Conservation (phyloP, 1,140 invertebrate genomes). For the Nephotettix cincticeps region DNA sequence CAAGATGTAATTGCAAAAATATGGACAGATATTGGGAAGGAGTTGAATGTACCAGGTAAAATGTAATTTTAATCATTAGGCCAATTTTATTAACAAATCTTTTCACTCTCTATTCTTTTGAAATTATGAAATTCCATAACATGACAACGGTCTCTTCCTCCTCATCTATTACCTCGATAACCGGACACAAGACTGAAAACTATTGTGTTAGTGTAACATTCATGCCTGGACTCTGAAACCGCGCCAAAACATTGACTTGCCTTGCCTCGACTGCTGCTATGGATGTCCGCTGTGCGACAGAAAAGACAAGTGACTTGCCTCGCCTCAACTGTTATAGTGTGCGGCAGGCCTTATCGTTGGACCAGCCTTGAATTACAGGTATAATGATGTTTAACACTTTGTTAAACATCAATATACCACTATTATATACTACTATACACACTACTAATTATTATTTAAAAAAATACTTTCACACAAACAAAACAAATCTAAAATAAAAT, state of each 20-base stretch:
- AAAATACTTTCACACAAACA: too few species aligned
- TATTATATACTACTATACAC: too few species aligned
- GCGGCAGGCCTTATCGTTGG: not conserved
- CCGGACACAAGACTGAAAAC: not conserved
- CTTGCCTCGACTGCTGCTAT: not conserved
- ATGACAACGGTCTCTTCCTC: not conserved
- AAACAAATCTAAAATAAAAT: too few species aligned
- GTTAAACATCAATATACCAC: too few species aligned
- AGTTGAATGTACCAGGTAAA: not conserved
- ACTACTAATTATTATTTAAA: too few species aligned
- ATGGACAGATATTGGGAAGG: not conserved
- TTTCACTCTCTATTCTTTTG: not conserved
- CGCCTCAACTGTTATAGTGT: not conserved
- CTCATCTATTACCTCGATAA: not conserved
- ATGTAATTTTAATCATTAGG: not conserved
- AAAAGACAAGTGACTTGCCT: not conserved
- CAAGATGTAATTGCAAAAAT: not conserved
- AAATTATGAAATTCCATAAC: not conserved
- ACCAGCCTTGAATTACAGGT: too few species aligned
- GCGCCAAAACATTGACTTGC: not conserved
- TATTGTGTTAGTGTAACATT: not conserved
- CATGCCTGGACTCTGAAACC: not conserved
- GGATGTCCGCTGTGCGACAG: not conserved
- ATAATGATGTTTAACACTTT: too few species aligned
- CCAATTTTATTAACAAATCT: not conserved